Conservation (phyloP, 2,113 vertebrate species). For the Brachionichthys hirsutus region DNA sequence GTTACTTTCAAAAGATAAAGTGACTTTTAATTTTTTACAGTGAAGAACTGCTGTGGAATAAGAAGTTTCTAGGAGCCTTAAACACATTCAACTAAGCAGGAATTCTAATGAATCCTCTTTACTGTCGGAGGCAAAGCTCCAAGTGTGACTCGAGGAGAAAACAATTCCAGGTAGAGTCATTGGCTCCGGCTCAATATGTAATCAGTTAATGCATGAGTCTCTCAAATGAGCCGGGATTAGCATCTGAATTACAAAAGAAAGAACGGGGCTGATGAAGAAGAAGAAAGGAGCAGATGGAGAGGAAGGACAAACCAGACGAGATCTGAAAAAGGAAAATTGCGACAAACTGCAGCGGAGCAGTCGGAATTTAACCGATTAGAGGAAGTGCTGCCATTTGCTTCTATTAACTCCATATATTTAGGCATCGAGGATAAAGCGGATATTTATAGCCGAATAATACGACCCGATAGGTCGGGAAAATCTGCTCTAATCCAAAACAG, state of each 20-base stretch:
- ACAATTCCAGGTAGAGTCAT: conserved; percentile 27
- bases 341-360: too few species aligned
- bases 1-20: background rate
- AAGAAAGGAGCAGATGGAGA: conserved; percentile 33
- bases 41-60: conserved; percentile 3
- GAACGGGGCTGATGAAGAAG: conserved; percentile 26
- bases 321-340: background rate
- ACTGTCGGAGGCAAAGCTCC: conserved; percentile 19
- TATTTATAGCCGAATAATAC: too few species aligned
- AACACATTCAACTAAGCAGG: background rate
- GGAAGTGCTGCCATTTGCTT: too few species aligned
- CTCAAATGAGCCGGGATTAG: conserved; percentile 47
- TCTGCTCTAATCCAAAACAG: too few species aligned
- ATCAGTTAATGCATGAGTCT: conserved; percentile 49
- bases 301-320: background rate
- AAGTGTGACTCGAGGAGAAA: conserved; percentile 16
- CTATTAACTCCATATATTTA: too few species aligned
- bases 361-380: too few species aligned
- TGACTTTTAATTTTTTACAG: background rate
- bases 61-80: too few species aligned
- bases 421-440: too few species aligned
- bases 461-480: too few species aligned
- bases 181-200: conserved; percentile 28
- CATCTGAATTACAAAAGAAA: conserved; percentile 44
- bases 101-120: conserved; percentile 18